These are phyloP conservation scores for Platypus cylindrus DNA, from an alignment of 2,888 invertebrate genomes.

Conservation along the genomic window DNA sequence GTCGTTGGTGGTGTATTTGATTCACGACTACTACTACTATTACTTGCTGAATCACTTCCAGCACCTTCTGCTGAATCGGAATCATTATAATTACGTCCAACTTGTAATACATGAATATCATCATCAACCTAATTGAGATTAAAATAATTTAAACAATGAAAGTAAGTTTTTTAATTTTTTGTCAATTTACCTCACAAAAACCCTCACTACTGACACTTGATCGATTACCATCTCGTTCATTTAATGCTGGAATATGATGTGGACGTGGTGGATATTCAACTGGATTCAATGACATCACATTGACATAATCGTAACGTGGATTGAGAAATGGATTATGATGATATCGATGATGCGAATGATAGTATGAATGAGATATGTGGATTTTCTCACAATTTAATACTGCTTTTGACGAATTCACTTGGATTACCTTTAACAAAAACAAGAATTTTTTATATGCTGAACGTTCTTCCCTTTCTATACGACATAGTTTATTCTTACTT, in stretches of 20 bases:
- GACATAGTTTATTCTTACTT: constrained; percentile 32
- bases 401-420: constrained; percentile 67
- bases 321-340: constrained; percentile 34
- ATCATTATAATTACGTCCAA: constrained; percentile 35
- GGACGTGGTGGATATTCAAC: constrained; percentile 26
- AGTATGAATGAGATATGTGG: constrained; percentile 23
- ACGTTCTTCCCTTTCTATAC: too few relatives aligned
- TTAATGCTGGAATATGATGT: constrained; percentile 30
- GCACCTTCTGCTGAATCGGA: constrained; percentile 57
- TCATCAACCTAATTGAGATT: constrained; percentile 46
- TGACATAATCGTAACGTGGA: constrained; percentile 35
- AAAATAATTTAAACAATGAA: not conserved
- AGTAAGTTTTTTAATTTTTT: not conserved
- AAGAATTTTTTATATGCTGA: too few relatives aligned
- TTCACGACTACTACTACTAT: constrained; percentile 29
- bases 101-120: constrained; percentile 47
- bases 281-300: constrained; percentile 33
- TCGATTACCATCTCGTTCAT: constrained; percentile 64
- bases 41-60: constrained; percentile 43
- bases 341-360: constrained; percentile 37
- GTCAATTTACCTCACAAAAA: constrained; percentile 69
- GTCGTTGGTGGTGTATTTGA: constrained; percentile 24
- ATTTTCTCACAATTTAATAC: constrained; percentile 62
- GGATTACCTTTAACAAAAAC: constrained; percentile 24
- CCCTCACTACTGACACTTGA: constrained; percentile 93